Evolutionary conservation across 1,140 invertebrate species (phyloP).

Genomic region (Drusus annulatus): DNA sequence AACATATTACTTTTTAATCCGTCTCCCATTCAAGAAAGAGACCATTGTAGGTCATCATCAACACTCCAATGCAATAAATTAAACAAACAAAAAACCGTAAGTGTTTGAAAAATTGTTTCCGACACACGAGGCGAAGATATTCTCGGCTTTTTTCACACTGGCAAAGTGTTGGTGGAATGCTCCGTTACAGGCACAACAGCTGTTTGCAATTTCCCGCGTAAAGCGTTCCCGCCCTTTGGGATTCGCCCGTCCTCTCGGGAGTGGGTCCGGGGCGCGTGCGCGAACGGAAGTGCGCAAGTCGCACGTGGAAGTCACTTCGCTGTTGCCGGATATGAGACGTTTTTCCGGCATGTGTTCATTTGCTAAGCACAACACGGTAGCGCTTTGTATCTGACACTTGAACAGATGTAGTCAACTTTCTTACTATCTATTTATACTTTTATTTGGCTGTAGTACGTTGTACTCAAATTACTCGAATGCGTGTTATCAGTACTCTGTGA

Average conservation of each 20-base stretch:
- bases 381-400: not conserved
- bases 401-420: not conserved
- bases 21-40: no score
- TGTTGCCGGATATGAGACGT: not conserved
- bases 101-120: conserved; percentile 1
- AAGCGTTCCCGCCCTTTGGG: not conserved
- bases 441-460: no score
- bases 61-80: no score
- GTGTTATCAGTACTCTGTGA: no score
- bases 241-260: not conserved
- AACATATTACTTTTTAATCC: no score
- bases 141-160: no score
- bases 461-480: no score
- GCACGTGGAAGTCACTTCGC: not conserved
- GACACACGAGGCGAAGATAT: not conserved
- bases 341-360: conserved; percentile 6
- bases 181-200: not conserved
- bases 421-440: no score
- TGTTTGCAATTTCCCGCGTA: conserved; percentile 4
- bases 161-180: not conserved
- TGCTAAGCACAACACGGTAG: not conserved
- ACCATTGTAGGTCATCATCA: no score
- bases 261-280: not conserved
- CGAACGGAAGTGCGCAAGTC: conserved; percentile 1
- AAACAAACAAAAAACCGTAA: no score